Conservation (phyloP, 2,797 vertebrate genomes). For the Anguilla anguilla region DNA sequence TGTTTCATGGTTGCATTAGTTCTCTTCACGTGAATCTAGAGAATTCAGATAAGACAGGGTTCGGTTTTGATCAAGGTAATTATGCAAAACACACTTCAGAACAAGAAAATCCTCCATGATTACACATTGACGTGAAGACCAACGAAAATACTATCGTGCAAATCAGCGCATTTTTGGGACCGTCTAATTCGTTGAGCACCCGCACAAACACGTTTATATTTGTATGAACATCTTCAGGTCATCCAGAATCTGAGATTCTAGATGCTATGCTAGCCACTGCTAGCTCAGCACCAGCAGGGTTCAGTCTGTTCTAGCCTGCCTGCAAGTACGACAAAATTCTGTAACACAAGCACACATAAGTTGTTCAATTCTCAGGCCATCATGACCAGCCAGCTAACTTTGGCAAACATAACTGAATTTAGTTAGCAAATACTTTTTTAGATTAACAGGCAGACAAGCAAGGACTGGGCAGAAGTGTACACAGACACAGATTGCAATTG, state of each 20-base stretch:
- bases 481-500: no score
- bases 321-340: no score
- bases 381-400: no score
- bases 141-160: neutral
- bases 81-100: neutral
- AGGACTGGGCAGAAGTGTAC: no score
- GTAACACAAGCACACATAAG: no score
- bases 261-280: no score
- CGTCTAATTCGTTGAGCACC: neutral
- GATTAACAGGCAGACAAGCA: no score
- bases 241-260: neutral
- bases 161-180: neutral
- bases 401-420: no score
- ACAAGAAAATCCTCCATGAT: neutral
- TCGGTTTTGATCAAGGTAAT: neutral
- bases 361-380: no score
- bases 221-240: neutral
- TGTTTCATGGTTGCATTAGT: neutral
- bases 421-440: no score
- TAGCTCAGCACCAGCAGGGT: no score
- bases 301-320: no score
- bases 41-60: neutral
- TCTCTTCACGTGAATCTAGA: neutral
- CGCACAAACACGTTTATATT: neutral
- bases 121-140: neutral